Evolutionary conservation across 2,888 invertebrate species (phyloP), one percentile per base, ranked within the genome.

Genomic region (Pseudanteris insignis): DNA sequence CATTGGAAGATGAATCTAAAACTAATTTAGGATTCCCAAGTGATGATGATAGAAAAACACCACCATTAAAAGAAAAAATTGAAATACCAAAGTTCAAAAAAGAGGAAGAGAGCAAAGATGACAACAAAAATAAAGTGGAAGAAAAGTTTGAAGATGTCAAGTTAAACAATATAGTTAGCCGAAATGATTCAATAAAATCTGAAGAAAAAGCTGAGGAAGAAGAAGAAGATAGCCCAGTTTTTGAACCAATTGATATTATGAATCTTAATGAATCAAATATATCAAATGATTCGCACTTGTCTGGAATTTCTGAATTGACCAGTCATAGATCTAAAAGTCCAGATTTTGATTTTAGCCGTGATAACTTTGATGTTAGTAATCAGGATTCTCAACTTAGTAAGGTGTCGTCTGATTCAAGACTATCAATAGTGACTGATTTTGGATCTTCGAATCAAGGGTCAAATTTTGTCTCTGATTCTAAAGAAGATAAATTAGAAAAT

Each of bases 151-250:
- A 46, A 30, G 40, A 47, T 58, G 15, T 29, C n/a, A 63, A 59
- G 41, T 46, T 63, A 7, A 83, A 82, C 65, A 78, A 75, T 69
- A 85, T 29, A 6, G 15, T 84, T 34, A 47, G 24, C 44, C 58
- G 61, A 9, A 74, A 75, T 29, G 76, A 75, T 54, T 81, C 80
- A 6, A 70, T 71, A 9, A 81, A 78, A 59, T 72, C 78, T 0
- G 82, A 83, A 36, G 83, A 83, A 26, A 81, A 78, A 63, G 67
- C 69, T 3, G 85, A 84, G 65, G 81, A 80, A 66, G 87, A 86
- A 43, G 86, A 84, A 69, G 87, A 87, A 67, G 86, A 86, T 48
- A 87, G 88, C 44, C 88, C 88, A 0, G 84, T 85, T 0, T 88
- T 88, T 74, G 88, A 88, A 69, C 87, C 86, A 0, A 78, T 88